These are phyloP conservation scores for Seriola quinqueradiata DNA, from an alignment of 2,113 vertebrate genomes.

Conservation along the genomic window DNA sequence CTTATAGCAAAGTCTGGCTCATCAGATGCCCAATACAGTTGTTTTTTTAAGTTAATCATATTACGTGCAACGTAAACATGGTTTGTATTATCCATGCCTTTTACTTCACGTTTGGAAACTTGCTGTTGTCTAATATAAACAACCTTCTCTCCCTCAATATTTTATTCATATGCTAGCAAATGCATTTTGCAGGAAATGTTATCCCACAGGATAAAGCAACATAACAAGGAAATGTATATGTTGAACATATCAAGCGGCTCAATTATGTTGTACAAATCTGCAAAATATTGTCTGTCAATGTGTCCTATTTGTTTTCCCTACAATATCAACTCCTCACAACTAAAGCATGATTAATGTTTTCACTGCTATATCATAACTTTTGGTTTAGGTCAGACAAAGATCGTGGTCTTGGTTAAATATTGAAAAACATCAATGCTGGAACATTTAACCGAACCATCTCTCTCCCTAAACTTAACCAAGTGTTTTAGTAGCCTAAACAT, in stretches of 20 bases:
- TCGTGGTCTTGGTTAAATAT: too few relatives aligned
- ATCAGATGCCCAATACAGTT: too few relatives aligned
- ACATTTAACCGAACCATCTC: too few relatives aligned
- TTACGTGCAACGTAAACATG: not conserved
- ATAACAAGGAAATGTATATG: too few relatives aligned
- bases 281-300: not conserved
- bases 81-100: not conserved
- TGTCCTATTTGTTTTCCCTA: not conserved
- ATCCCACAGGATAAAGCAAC: too few relatives aligned
- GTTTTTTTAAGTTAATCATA: not conserved
- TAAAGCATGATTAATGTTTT: not conserved
- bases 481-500: not conserved
- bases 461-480: too few relatives aligned
- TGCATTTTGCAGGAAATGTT: not conserved
- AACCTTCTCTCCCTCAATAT: too few relatives aligned
- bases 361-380: too few relatives aligned
- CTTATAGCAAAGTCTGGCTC: not conserved
- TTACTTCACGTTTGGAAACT: not conserved
- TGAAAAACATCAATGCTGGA: too few relatives aligned
- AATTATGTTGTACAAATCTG: not conserved
- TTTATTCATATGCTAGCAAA: too few relatives aligned
- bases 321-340: not conserved
- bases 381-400: too few relatives aligned
- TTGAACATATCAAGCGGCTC: not conserved
- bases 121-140: not conserved